Evolutionary conservation across 2,888 invertebrate genomes (phyloP), one percentile per base, ranked within the genome.

Genomic region (Drosophila limbata): DNA sequence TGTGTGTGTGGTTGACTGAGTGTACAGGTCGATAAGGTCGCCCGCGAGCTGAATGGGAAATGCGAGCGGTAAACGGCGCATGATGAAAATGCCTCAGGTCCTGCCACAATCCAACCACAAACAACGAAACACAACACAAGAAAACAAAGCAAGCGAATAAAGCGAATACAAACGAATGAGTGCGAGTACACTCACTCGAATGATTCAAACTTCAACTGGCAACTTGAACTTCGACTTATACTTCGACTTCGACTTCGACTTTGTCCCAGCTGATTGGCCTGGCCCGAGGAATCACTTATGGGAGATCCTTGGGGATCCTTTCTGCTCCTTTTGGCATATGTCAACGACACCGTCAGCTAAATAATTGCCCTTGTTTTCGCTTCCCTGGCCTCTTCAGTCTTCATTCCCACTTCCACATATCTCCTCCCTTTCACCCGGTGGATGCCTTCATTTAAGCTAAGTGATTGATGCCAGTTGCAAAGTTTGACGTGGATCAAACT

Each of bases 391-490:
- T 8, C 19, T n/a, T 3, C 13, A 3, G 10, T 40, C 40, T 40
- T 4, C 4, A 11, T 21, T n/a, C 8, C 8, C 19, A 15, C 28
- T 17, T 42, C 4, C 11, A 60, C 9, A 17, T n/a, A 37, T 37
- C 37, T 21, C 10, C 21, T 33, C 44, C 31, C 11, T 42, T 31
- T 10, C 55, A 25, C 9, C 0, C 28, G 37, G 63, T 37, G 39
- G 67, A 65, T 80, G 72, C 70, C 75, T 80, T 82, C 50, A 83
- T 75, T 81, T 77, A 63, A 66, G 64, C 52, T 71, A 80, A 80
- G 75, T 81, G 83, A 80, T 83, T 83, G 78, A 80, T 78, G 78
- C 61, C 74, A 69, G 71, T 67, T 75, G 52, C 69, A 65, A 82
- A 82, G 40, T 81, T 71, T 77, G 57, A 70, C 56, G 51, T 50